Evolutionary conservation across 2,888 invertebrate genomes (phyloP), one percentile per base, ranked within the genome.

Genomic region (Hypomecis atomaria): DNA sequence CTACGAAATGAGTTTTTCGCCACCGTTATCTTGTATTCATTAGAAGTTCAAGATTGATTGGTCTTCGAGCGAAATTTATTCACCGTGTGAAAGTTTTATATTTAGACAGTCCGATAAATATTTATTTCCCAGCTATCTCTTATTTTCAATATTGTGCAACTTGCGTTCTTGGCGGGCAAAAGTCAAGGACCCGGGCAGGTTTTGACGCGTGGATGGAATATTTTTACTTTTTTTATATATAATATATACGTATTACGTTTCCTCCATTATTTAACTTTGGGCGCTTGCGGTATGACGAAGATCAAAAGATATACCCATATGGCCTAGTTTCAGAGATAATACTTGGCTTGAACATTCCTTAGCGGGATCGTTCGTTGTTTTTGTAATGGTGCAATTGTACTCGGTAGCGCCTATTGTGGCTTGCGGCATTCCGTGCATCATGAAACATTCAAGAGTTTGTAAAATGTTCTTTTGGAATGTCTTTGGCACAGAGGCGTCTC

Each of bases 121-220:
- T 61, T 45, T 53, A 67, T 65, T 71, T 69, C 64, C 59, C 59
- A 52, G 47, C 65, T 56, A 57, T 60, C 60, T 64, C 59, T 59
- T 54, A 52, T 59, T 59, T 59, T 38, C 38, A 57, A 65, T 61
- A 57, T 65, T 61, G 60, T 66, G 62, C 59, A 63, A 52, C 60
- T 58, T 52, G 43, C 71, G 52, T 36, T 48, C 71, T 77, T 78
- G 81, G 78, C 78, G 76, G 52, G 45, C 55, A 81, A 71, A 78
- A 85, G 87, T 86, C 88, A 88, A 88, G 87, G 88, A 86, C 85
- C 86, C 77, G 70, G 62, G 60, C 65, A 44, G 45, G 61, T 61
- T 66, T 57, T 43, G 11, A 45, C n/a, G 52, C 70, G 62, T 70
- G 67, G 44, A 52, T 68, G 84, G 86, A 85, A 88, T 74, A 76